Evolutionary conservation across 2,113 vertebrate species (phyloP), one percentile per base, ranked within the genome.

Genomic region (Nothocercus nigrocapillus): DNA sequence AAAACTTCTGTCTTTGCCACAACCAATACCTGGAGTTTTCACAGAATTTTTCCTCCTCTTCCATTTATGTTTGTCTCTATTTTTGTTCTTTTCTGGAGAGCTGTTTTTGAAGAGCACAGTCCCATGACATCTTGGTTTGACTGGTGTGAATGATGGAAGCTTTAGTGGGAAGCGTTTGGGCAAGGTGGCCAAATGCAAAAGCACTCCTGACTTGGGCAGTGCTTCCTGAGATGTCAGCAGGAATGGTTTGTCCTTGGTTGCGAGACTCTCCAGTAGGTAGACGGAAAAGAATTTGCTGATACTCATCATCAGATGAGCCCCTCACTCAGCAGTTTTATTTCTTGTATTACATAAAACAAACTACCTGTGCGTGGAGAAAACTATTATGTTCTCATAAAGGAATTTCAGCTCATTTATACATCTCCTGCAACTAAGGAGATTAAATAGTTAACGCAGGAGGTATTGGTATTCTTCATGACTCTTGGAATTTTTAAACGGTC

Each of bases 261-360:
- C 21, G 28, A 28, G 18, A 64, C 27, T 10, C 24, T 66, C 25
- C 38, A 40, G 16, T 19, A 0, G 0, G 38, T 69, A 64, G 34
- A 38, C 25, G 20, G 40, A 73, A 76, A 85, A 16, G 20, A 85
- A 1, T 28, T 18, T 59, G 4, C 8, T 32, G 27, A 40, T 27
- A 16, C 4, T 54, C 36, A 7, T 78, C 38, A 68, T 73, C 58
- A 62, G 47, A 86, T 86, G 49, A 49, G 40, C 32, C 61, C 47
- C 9, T 51, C 36, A 53, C 3, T 47, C 24, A 27, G 21, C 8
- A 0, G 0, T 42, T 42, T 87, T 7, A 34, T 74, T 38, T 74
- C 40, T 66, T 42, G 34, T 66, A 25, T 42, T 47, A 82, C 15
- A 7, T 88, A 54, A 79, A 94, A 82, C 2, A 53, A 91, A 17